Percentiles rank a stretch among this genome's conserved stretches.
Conservation (phyloP, 1,140 invertebrate species). For the Drosophila asahinai region DNA sequence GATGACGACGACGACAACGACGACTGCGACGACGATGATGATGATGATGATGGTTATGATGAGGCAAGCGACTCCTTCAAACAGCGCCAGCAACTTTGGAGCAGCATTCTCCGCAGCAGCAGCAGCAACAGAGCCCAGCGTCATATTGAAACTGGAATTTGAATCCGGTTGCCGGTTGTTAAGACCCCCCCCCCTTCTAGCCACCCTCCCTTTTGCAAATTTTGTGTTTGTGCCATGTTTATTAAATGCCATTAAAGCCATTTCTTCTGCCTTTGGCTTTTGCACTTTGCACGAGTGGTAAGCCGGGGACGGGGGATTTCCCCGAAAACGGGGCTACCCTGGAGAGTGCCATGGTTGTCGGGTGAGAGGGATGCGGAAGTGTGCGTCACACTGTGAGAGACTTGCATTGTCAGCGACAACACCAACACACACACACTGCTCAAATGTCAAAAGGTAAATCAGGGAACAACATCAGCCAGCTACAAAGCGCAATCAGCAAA, state of each 20-base stretch:
- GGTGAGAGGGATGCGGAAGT: slow-evolving; percentile 19
- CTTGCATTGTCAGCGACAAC: slow-evolving; percentile 53
- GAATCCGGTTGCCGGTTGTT: slow-evolving; percentile 65
- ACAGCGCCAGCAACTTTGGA: slow-evolving; percentile 32
- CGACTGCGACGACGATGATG: not conserved
- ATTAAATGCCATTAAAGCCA: slow-evolving; percentile 77
- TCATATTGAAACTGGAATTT: slow-evolving; percentile 71
- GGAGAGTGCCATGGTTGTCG: not conserved
- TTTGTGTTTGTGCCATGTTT: slow-evolving; percentile 62
- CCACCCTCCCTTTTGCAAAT: slow-evolving; percentile 14
- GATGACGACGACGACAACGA: slow-evolving; percentile 2
- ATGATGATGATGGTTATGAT: slow-evolving; percentile 42
- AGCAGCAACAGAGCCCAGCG: slow-evolving; percentile 23
- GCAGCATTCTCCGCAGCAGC: slow-evolving; percentile 26
- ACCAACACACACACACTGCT: slow-evolving; percentile 35
- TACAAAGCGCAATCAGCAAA: slow-evolving; percentile 71
- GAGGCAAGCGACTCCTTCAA: slow-evolving; percentile 36
- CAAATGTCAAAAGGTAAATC: slow-evolving; percentile 72
- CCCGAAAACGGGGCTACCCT: not conserved
- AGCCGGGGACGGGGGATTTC: not conserved
- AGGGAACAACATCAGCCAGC: slow-evolving; percentile 54
- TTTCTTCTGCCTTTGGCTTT: slow-evolving; percentile 59
- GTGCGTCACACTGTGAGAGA: slow-evolving; percentile 37
- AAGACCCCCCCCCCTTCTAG: not conserved
- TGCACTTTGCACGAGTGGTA: slow-evolving; percentile 37